These are phyloP conservation scores for Mus minutoides DNA, from an alignment of 2,797 vertebrate genomes.

Conservation along the genomic window DNA sequence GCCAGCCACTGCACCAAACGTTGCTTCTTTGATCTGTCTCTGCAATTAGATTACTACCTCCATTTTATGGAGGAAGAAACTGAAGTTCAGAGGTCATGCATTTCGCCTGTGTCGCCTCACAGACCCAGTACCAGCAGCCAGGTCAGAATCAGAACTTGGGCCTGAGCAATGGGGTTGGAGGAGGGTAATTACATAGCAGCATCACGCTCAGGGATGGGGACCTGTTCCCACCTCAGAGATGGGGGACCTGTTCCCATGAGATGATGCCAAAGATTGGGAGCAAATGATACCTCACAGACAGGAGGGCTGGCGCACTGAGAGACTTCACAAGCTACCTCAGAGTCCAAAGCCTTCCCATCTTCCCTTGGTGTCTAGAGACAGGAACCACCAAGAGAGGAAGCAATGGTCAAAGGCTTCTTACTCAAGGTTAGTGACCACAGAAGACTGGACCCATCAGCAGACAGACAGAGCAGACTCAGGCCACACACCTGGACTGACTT, in stretches of 20 bases:
- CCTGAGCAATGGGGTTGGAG: not conserved
- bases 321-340: not conserved
- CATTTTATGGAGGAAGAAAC: not conserved
- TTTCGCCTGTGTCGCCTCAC: not conserved
- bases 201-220: not conserved
- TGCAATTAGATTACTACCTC: not conserved
- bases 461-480: not conserved
- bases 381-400: not conserved
- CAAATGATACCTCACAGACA: not conserved
- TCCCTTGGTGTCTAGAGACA: not conserved
- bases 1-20: not conserved
- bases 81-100: not conserved
- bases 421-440: not conserved
- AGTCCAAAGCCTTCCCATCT: not conserved
- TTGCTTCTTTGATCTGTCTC: not conserved
- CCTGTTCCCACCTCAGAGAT: not conserved
- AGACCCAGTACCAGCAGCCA: not conserved
- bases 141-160: not conserved
- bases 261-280: not conserved
- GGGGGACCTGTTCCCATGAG: not conserved
- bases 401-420: not conserved
- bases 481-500: not conserved
- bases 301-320: not conserved
- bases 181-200: not conserved
- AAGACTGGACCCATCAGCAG: not conserved